Base-by-base conservation (phyloP, 2,797 vertebrate genomes). In the Sebastes variabilis region DNA sequence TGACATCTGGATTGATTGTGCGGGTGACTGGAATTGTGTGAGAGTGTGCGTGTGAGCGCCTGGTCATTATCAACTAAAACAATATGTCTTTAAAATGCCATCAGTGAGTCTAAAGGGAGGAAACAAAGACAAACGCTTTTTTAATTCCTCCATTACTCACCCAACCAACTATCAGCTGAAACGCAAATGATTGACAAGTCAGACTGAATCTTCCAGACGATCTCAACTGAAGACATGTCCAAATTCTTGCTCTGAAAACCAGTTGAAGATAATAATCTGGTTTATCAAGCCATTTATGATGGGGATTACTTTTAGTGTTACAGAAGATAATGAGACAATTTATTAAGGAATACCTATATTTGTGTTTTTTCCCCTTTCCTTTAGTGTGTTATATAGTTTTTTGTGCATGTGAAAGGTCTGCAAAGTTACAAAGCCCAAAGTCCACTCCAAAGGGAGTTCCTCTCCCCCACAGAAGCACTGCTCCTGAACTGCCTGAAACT, bases 1-100 rank as follows among this genome's bases (percentile, higher is more conserved):
- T 82, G 81, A 89, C 83, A 86, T 88, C 87, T 89, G 82, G 71
- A 88, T 82, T 78, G 76, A 82, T 87, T 81, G 76, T 69, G 67
- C 1, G 6, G 60, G 62, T 24, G 66, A 58, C 42, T 58, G 32
- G 62, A 75, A 75, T 75, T 52, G 65, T 65, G 52, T 38, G 49
- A 25, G 72, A 6, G 14, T 14, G 61, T 14, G 61, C 25, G 52
- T 49, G 55, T 29, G 75, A 30, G 20, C 5, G 49, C 66, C 71
- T 59, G 66, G 68, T 80, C 66, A 36, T 81, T 74, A 60, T 64
- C 16, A 65, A 11, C 12, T 52, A 10, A 52, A 46, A 73, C 60
- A 73, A 58, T 70, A 38, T 64, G 55, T 85, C 64, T 38, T 32
- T 13, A 82, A 78, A 77, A 70, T 59, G 49, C 30, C 49, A 77